phyloP scores from a whole-genome alignment of 2,797 vertebrate species.

The Harpagifer antarcticus region DNA sequence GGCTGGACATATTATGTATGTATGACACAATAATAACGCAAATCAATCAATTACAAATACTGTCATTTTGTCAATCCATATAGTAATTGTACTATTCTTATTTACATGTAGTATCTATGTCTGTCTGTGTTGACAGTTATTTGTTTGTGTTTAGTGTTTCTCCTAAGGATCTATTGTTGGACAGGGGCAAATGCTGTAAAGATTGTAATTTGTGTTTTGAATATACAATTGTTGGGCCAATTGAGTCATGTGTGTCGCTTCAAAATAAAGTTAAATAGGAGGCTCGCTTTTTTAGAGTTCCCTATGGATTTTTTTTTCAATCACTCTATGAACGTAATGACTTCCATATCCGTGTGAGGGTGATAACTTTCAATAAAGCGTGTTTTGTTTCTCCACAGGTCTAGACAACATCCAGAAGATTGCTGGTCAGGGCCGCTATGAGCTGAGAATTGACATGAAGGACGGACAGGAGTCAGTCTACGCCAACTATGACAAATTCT shows the following conservation, averaged over 20 bases:
- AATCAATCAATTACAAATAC: background rate
- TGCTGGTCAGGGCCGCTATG: slow-evolving; percentile 93
- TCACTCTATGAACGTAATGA: background rate
- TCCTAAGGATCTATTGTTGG: too few species aligned
- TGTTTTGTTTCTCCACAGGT: slow-evolving; percentile 79
- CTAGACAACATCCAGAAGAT: slow-evolving; percentile 96
- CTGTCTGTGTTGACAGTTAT: background rate
- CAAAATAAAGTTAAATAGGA: too few species aligned
- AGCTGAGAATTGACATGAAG: slow-evolving; percentile 95
- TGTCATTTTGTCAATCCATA: background rate
- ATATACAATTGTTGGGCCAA: background rate
- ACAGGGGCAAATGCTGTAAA: too few species aligned
- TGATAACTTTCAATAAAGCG: background rate
- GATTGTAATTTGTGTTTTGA: too few species aligned
- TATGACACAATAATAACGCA: too few species aligned
- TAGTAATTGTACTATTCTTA: background rate
- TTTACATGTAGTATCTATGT: background rate
- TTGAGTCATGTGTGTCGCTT: background rate
- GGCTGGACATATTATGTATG: too few species aligned
- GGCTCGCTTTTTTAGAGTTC: too few species aligned
- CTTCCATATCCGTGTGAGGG: background rate
- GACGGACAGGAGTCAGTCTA: slow-evolving; percentile 93
- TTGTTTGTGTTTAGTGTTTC: too few species aligned
- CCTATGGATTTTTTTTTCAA: background rate
- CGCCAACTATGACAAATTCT: slow-evolving; percentile 95